Evolutionary conservation across 64 coral and sea anemone genomes (phyloP).

Genomic region (Montipora foliosa): DNA sequence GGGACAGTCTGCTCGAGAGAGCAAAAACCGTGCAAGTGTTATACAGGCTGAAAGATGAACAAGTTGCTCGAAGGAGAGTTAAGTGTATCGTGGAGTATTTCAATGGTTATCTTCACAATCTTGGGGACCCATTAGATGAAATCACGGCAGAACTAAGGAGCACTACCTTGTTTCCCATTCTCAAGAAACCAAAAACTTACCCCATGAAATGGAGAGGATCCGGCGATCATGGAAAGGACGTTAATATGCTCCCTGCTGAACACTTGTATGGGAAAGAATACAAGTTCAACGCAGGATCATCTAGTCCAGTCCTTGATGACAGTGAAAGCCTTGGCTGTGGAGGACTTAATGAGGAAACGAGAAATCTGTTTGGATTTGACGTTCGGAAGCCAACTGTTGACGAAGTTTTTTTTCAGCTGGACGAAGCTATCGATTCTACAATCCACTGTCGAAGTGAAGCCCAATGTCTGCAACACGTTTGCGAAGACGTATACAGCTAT

Average conservation of each 20-base stretch:
- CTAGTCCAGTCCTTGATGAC: slow-evolving; percentile 67
- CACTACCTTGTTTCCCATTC: slow-evolving; percentile 70
- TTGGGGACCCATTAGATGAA: background rate
- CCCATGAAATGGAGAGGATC: slow-evolving; percentile 72
- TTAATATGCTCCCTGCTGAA: slow-evolving; percentile 42
- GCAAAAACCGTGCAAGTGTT: slow-evolving; percentile 57
- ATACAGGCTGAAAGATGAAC: background rate
- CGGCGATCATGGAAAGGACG: background rate
- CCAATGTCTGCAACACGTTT: background rate
- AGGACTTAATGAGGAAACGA: slow-evolving; percentile 42
- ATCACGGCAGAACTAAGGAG: background rate
- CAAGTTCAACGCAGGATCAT: slow-evolving; percentile 43
- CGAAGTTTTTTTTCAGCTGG: slow-evolving; percentile 63
- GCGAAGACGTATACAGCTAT: slow-evolving; percentile 40
- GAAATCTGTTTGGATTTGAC: slow-evolving; percentile 59
- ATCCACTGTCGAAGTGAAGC: background rate
- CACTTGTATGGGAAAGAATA: slow-evolving; percentile 56
- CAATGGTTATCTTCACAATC: slow-evolving; percentile 15
- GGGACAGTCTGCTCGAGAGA: slow-evolving; percentile 63
- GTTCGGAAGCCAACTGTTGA: slow-evolving; percentile 22
- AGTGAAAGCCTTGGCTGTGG: slow-evolving; percentile 62
- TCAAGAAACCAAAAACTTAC: slow-evolving; percentile 40
- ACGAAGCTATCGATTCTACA: slow-evolving; percentile 13
- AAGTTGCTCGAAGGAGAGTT: slow-evolving; percentile 31
- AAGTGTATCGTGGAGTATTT: slow-evolving; percentile 65